Conservation (phyloP, 2,113 vertebrate genomes). For the Cyprinus carpio region DNA sequence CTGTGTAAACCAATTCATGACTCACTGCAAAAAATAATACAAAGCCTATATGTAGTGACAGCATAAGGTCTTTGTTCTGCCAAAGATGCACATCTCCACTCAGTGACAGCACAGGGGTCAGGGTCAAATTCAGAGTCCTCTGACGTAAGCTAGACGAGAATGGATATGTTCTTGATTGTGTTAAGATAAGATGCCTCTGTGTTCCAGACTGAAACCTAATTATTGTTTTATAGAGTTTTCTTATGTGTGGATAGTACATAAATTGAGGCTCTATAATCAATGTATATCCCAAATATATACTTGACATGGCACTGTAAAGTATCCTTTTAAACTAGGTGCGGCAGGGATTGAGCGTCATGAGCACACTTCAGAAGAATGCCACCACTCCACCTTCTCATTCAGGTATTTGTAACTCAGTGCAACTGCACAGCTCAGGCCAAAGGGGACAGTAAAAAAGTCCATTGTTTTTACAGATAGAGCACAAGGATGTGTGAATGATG, state of each 20-base stretch:
- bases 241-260: background rate
- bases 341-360: conserved; percentile 36
- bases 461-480: background rate
- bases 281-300: background rate
- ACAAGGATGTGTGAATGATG: background rate
- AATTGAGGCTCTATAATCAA: background rate
- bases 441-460: background rate
- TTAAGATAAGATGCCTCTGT: background rate
- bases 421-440: conserved; percentile 3
- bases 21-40: background rate
- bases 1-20: conserved; percentile 14
- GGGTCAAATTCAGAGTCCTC: background rate
- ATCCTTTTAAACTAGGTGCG: conserved; percentile 26
- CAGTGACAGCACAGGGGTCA: background rate
- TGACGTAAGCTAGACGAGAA: background rate
- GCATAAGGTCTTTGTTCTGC: background rate
- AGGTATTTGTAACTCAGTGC: background rate
- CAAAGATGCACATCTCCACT: background rate
- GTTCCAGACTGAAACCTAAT: background rate
- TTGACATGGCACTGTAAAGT: background rate
- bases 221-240: background rate
- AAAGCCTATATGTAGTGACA: background rate
- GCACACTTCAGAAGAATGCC: conserved; percentile 59
- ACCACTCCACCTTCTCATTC: conserved; percentile 61
- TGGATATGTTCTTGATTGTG: background rate